Conservation (phyloP, 2,888 invertebrate species). For the Lasioglossum leucozonium region DNA sequence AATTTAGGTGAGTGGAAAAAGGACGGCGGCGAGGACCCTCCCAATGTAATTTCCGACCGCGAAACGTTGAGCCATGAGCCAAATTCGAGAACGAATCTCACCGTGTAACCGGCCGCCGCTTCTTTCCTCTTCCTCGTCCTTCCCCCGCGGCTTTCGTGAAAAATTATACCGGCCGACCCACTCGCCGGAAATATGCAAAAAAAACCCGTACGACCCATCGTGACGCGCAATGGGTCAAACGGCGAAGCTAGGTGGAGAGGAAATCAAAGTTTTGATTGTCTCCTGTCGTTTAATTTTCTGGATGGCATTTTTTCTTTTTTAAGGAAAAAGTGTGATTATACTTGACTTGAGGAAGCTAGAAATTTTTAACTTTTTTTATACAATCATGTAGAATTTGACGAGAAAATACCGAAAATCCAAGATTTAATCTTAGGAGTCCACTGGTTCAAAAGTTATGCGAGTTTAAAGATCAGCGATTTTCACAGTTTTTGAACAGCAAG, state of each 20-base stretch:
- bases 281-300: neutral
- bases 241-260: neutral
- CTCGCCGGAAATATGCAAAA: neutral
- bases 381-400: too few species aligned
- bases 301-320: neutral
- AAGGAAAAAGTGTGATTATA: too few species aligned
- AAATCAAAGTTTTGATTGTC: neutral
- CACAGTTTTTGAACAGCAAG: too few species aligned
- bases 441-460: too few species aligned
- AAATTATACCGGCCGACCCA: neutral
- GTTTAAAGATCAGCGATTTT: too few species aligned
- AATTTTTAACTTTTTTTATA: too few species aligned
- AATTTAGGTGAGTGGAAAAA: slow-evolving; percentile 43
- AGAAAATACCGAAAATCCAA: too few species aligned
- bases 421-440: too few species aligned
- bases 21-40: slow-evolving; percentile 14
- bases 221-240: neutral
- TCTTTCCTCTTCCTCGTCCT: neutral
- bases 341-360: too few species aligned
- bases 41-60: slow-evolving; percentile 33
- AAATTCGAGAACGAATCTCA: slow-evolving; percentile 35
- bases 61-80: slow-evolving; percentile 4
- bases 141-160: neutral
- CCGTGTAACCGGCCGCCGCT: neutral
- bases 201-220: neutral